A percentile compares a stretch with the other conserved stretches of the same genome.
These are phyloP conservation scores for Acanthosepion pharaonis DNA, from an alignment of 2,888 invertebrate genomes.

Conservation along the genomic window DNA sequence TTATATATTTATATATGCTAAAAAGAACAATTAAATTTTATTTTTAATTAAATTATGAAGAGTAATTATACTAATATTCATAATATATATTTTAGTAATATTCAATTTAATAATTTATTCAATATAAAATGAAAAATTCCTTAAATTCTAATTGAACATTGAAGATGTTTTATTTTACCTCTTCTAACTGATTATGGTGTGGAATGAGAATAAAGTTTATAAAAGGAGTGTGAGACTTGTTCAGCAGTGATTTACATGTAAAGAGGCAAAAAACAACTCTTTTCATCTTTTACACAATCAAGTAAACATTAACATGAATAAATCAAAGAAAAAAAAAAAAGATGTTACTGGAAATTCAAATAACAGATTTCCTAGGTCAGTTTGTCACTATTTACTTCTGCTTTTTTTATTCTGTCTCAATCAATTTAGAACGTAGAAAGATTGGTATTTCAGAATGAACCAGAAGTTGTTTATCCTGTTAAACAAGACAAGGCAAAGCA, in stretches of 20 bases:
- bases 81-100: too few relatives aligned
- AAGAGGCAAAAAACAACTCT: background rate
- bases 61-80: too few relatives aligned
- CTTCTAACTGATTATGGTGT: background rate
- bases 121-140: too few relatives aligned
- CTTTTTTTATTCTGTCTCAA: background rate
- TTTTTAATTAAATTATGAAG: too few relatives aligned
- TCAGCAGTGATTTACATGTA: too few relatives aligned
- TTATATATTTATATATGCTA: too few relatives aligned
- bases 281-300: background rate
- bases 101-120: too few relatives aligned
- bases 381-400: background rate
- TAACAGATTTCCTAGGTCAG: background rate
- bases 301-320: background rate
- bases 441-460: background rate
- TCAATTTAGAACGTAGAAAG: background rate
- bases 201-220: background rate
- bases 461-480: background rate
- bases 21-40: too few relatives aligned
- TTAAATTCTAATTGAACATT: background rate
- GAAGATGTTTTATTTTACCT: background rate
- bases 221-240: background rate
- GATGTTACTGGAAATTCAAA: background rate
- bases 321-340: background rate
- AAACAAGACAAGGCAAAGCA: background rate